phyloP scores from a whole-genome alignment of 2,113 vertebrate species.

The Sinocyclocheilus anshuiensis region DNA sequence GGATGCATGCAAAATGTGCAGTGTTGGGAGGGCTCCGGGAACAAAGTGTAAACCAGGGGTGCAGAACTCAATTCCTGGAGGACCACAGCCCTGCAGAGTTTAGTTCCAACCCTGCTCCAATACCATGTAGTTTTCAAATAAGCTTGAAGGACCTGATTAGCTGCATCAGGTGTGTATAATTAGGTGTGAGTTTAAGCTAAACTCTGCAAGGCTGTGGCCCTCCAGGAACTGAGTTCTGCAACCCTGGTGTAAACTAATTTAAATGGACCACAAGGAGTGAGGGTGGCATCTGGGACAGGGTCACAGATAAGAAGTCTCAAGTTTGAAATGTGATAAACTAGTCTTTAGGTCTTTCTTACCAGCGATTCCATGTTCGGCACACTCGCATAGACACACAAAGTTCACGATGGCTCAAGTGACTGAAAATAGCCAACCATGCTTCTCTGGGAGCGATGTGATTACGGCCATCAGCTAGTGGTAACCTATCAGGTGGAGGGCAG shows the following conservation, averaged over 20 bases:
- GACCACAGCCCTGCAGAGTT: no score
- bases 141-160: no score
- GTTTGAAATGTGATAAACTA: not conserved
- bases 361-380: conserved; percentile 99
- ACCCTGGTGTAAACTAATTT: not conserved
- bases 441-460: conserved; percentile 89
- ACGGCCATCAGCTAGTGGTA: conserved; percentile 88
- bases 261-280: not conserved
- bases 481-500: conserved; percentile 93
- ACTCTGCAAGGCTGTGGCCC: no score
- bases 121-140: no score
- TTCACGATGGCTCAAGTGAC: conserved; percentile 90
- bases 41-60: no score
- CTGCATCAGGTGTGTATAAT: no score
- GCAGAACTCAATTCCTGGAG: no score
- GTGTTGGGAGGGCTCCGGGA: no score
- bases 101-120: no score
- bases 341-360: conserved; percentile 76
- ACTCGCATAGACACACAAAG: conserved; percentile 97
- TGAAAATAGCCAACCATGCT: conserved; percentile 95
- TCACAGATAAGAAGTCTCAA: not conserved
- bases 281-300: not conserved
- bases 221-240: no score
- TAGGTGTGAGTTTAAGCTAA: no score
- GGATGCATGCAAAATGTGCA: no score